Base-by-base conservation (phyloP, 2,888 invertebrate genomes). In the Pachycephus smyrnensis region DNA sequence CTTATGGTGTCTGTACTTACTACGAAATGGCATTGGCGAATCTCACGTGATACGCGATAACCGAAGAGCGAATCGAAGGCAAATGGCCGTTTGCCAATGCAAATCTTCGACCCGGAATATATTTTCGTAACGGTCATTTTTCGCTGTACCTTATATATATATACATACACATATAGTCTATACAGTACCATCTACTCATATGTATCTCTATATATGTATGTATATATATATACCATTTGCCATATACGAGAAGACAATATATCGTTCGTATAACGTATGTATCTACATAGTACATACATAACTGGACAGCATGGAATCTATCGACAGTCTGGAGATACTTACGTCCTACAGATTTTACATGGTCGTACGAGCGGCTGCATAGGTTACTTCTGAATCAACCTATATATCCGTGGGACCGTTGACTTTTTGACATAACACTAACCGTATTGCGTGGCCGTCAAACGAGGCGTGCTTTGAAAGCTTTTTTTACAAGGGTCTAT, bases 11-110 rank as follows among this genome's bases (percentile, higher is more conserved):
- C 35, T 76, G 82, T 73, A 80, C 86, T 79, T 71, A 81, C n/a
- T 37, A 83, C 73, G 11, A 91, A 78, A 79, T 90, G 88, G 69
- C 89, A 89, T 75, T 92, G 92, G 4, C 94, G 94, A 82, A 95
- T 95, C 89, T 40, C 40, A 15, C 15, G 40, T 40, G 4, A 40
- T 40, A 40, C 40, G 77, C 68, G 69, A 77, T 73, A 40, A 36
- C 73, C 40, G 15, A 40, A 40, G 40, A 40, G 15, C 40, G 73
- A 80, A 83, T 84, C 82, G 82, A 83, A 84, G 78, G 82, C 79
- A 83, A 82, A 83, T 77, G 80, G 80, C 73, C 82, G 84, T 84
- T 84, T 86, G 85, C 84, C 84, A 86, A 86, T 86, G 86, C 85
- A 86, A 86, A 86, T 86, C 82, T 82, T 82, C 79, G 81, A 80